Evolutionary conservation across 1,140 invertebrate genomes (phyloP), one percentile per base, ranked within the genome.

Genomic region (Bombus breviceps): DNA sequence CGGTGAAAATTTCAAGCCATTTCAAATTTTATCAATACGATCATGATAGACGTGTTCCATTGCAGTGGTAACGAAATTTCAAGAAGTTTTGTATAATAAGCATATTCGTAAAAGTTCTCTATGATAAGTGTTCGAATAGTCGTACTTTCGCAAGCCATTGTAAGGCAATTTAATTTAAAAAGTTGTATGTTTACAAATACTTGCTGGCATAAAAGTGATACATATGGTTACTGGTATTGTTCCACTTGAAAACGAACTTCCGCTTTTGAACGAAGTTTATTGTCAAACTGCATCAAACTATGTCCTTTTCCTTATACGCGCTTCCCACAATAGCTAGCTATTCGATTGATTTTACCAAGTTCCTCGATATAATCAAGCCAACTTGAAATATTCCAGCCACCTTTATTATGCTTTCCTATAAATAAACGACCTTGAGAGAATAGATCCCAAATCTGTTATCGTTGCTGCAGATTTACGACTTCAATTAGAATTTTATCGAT

Each of bases 261-360:
- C 57, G n/a, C 13, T 25, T 32, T 43, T 34, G 13, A n/a, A 41
- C 2, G 12, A 81, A 82, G 13, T 82, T 41, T 37, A 9, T 41
- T 32, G 1, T n/a, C 2, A 13, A 73, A 73, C n/a, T 32, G 28
- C n/a, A 15, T 64, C 39, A 43, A 41, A 69, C 28, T 59, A 39
- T 37, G 9, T 39, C 9, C 66, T 41, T 59, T 59, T 57, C 43
- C 37, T 37, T 9, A 57, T 71, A 28, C 13, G 15, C 15, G 28
- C 18, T 41, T 43, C 37, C 25, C 13, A 41, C 41, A 64, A 32
- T n/a, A 64, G 32, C 53, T 32, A 41, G 12, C 37, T 15, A n/a
- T 12, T 22, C 41, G 41, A 82, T 89, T 79, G 66, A 86, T 86
- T 89, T 69, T 28, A 59, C 53, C 22, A 76, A 64, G 64, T 81